Conservation (phyloP, 2,113 vertebrate genomes). For the Cryptomyrus ogoouensis region DNA sequence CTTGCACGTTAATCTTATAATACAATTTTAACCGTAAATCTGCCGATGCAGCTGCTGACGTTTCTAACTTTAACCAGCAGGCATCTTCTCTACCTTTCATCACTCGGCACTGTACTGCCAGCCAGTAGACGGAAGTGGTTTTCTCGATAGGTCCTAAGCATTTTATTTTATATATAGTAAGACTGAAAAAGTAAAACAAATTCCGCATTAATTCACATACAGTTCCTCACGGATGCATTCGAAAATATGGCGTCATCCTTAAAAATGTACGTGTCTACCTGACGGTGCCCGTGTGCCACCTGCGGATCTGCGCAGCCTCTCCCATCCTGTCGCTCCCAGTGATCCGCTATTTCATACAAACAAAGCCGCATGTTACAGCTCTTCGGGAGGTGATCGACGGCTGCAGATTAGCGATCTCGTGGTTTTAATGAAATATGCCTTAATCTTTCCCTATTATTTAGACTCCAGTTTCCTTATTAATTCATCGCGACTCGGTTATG, state of each 20-base stretch:
- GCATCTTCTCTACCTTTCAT: conserved; percentile 3
- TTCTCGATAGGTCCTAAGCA: not conserved
- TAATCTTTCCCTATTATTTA: not conserved
- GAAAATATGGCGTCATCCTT: not conserved
- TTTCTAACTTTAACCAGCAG: conserved; percentile 16
- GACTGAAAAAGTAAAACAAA: not conserved
- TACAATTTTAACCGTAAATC: not conserved
- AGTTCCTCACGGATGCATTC: not conserved
- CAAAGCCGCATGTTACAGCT: not conserved
- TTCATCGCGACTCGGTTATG: not conserved
- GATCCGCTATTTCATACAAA: not conserved
- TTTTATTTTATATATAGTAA: not conserved
- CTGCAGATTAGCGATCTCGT: not conserved
- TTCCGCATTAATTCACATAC: not conserved
- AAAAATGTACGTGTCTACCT: not conserved
- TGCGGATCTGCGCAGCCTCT: not conserved
- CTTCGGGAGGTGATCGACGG: not conserved
- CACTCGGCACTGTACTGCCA: not conserved
- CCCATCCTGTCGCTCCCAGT: not conserved
- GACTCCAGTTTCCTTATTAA: not conserved
- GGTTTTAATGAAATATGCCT: not conserved
- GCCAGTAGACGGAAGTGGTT: not conserved
- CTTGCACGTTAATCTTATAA: not conserved
- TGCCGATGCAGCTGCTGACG: not conserved
- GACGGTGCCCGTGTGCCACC: not conserved